phyloP scores from a whole-genome alignment of 2,888 invertebrate species.

The Galerucella calmariensis region DNA sequence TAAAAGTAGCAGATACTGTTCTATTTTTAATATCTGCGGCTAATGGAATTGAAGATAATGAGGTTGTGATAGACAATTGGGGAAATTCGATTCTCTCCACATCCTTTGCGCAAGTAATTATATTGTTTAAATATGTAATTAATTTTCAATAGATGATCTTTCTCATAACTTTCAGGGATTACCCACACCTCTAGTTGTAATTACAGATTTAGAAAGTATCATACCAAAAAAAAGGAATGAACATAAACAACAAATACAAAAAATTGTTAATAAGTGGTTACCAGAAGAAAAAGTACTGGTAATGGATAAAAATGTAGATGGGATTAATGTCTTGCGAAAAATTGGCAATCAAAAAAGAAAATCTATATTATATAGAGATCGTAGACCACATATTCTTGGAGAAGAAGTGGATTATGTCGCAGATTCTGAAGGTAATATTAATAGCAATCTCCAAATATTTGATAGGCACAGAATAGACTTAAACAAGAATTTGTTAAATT shows the following conservation, averaged over 20 bases:
- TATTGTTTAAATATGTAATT: conserved; percentile 4
- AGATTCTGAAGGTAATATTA: conserved; percentile 60
- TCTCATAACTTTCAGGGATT: conserved; percentile 65
- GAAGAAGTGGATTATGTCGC: conserved; percentile 79
- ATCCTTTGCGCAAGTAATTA: conserved; percentile 77
- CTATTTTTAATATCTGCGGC: conserved; percentile 81
- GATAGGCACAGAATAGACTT: not conserved
- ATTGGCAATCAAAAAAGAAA: conserved; percentile 87
- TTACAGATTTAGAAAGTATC: conserved; percentile 80
- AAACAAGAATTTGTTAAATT: not conserved
- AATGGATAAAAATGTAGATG: conserved; percentile 81
- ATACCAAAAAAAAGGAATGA: conserved; percentile 78
- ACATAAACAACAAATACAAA: conserved; percentile 75
- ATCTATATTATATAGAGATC: conserved; percentile 78
- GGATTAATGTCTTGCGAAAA: conserved; percentile 76
- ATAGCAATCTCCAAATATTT: not conserved
- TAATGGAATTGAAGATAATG: conserved; percentile 65
- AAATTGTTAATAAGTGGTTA: conserved; percentile 75
- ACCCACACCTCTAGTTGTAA: conserved; percentile 80
- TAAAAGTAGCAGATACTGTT: conserved; percentile 88
- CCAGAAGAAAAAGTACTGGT: conserved; percentile 85
- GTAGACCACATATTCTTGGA: conserved; percentile 85
- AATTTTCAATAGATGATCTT: not conserved
- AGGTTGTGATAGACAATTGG: conserved; percentile 81
- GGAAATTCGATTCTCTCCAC: conserved; percentile 82